These are phyloP conservation scores for Dendroctonus valens DNA, from an alignment of 1,140 invertebrate species.

Conservation along the genomic window DNA sequence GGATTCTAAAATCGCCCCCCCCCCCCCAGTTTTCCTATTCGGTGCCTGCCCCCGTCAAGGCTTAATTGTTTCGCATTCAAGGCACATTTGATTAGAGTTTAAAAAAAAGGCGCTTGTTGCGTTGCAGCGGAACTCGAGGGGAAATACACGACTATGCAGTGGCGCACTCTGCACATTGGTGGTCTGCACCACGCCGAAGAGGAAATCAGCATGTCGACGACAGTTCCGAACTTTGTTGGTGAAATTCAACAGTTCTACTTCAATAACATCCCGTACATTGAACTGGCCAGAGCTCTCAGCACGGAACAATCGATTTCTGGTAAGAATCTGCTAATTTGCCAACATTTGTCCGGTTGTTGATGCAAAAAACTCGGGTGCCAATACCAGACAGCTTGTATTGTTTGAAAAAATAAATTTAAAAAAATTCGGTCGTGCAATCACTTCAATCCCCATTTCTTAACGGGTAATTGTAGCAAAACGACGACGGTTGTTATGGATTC, in stretches of 20 bases:
- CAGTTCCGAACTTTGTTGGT: slow-evolving; percentile 81
- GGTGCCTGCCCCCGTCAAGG: slow-evolving; percentile 6
- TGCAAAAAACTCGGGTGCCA: no score
- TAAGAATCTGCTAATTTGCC: background rate
- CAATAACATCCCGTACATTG: slow-evolving; percentile 82
- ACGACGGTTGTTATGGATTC: no score
- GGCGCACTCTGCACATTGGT: slow-evolving; percentile 74
- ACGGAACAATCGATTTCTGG: slow-evolving; percentile 53
- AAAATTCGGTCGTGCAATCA: no score
- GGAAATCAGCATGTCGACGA: slow-evolving; percentile 71
- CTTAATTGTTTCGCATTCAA: slow-evolving; percentile 13
- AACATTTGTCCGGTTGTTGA: no score
- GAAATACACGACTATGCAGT: slow-evolving; percentile 73
- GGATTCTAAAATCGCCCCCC: slow-evolving; percentile 16
- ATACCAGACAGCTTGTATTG: no score
- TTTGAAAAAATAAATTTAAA: no score
- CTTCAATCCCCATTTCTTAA: no score
- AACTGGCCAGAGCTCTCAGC: slow-evolving; percentile 60
- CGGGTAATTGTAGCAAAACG: no score
- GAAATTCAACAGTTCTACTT: slow-evolving; percentile 91
- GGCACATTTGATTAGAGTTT: background rate
- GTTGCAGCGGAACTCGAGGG: slow-evolving; percentile 73
- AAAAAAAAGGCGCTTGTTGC: background rate
- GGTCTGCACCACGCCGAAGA: slow-evolving; percentile 73
- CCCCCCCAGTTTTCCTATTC: no score